A percentile compares a stretch with the other conserved stretches of the same genome.
These are phyloP conservation scores for Pyrrhia umbra DNA, from an alignment of 2,888 invertebrate genomes.

Conservation along the genomic window DNA sequence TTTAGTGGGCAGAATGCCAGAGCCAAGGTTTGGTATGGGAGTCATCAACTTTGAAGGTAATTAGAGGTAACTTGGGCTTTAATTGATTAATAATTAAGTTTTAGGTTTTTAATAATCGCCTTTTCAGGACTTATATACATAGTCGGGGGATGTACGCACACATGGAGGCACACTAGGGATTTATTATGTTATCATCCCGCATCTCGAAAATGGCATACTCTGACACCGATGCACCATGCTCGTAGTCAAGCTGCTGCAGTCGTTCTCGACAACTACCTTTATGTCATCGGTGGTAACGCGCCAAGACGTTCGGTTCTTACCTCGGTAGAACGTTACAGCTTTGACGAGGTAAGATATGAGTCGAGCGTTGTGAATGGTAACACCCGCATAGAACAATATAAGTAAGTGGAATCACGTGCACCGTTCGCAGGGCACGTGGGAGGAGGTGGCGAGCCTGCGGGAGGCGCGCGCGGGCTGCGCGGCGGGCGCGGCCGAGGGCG, in stretches of 20 bases:
- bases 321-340: constrained; percentile 95
- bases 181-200: constrained; percentile 95
- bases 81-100: too few relatives aligned
- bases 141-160: constrained; percentile 96
- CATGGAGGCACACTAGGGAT: constrained; percentile 94
- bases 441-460: constrained; percentile 93
- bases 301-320: constrained; percentile 94
- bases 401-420: neutral
- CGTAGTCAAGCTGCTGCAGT: constrained; percentile 97
- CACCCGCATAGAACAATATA: too few relatives aligned
- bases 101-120: constrained; percentile 6
- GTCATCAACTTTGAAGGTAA: constrained; percentile 95
- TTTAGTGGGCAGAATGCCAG: constrained; percentile 94
- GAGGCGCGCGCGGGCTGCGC: constrained; percentile 95
- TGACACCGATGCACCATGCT: constrained; percentile 94
- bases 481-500: constrained; percentile 95
- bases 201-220: constrained; percentile 94
- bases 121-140: constrained; percentile 95
- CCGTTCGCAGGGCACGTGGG: constrained; percentile 93
- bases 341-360: constrained; percentile 91
- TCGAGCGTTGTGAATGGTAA: neutral
- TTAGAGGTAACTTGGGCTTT: too few relatives aligned
- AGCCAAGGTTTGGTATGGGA: constrained; percentile 97
- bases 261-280: constrained; percentile 95
- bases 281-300: constrained; percentile 97